A percentile compares a stretch with the other conserved stretches of the same genome.
Conservation (phyloP, 2,113 vertebrate genomes). For the Oreochromis aureus region DNA sequence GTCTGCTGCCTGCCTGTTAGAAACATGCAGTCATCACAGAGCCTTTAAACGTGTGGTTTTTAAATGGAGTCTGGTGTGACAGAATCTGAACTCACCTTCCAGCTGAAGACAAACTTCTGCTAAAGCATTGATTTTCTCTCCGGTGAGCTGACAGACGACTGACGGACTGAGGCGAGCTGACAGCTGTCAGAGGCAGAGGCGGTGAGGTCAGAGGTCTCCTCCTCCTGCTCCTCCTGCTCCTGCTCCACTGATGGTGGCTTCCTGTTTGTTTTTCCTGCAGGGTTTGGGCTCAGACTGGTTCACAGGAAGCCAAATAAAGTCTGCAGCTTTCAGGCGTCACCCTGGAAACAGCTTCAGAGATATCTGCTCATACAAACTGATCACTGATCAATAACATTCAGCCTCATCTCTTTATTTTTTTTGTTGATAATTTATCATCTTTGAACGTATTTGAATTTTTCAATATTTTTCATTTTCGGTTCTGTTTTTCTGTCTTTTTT, state of each 20-base stretch:
- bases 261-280: not conserved
- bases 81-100: not conserved
- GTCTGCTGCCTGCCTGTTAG: not conserved
- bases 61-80: not conserved
- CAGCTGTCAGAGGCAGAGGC: not conserved
- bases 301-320: not conserved
- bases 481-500: not conserved
- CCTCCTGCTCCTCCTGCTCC: not conserved
- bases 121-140: not conserved
- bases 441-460: accelerated
- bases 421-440: not conserved
- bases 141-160: not conserved
- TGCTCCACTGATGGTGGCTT: not conserved
- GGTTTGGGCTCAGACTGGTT: not conserved
- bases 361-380: not conserved
- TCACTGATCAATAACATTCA: not conserved
- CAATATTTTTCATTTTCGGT: not conserved
- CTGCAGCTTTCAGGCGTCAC: not conserved
- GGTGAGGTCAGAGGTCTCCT: not conserved
- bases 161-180: not conserved
- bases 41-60: not conserved
- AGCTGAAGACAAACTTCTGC: not conserved
- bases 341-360: not conserved
- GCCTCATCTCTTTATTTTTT: not conserved
- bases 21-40: not conserved